Evolutionary conservation across 2,797 vertebrate genomes (phyloP), one percentile per base, ranked within the genome.

Genomic region (Eupleurogrammus muticus): DNA sequence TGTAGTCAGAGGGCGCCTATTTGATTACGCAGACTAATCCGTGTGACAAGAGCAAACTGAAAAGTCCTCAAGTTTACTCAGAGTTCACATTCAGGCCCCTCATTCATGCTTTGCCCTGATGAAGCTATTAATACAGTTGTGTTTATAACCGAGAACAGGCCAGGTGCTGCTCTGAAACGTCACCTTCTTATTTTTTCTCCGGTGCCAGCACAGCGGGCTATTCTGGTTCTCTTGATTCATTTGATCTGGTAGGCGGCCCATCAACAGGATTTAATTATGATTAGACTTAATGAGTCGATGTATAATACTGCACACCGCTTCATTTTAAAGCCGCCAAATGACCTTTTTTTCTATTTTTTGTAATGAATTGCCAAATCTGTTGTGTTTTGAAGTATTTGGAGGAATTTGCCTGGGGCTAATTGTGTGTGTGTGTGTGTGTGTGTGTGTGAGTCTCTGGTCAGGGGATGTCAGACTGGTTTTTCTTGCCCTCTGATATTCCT

Each of bases 391-490:
- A 20, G 49, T 36, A n/a, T 20, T 20, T 17, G 20, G 36, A 75
- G 57, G 77, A 79, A 75, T 81, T 67, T 58, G 71, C 36, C 58
- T 19, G 4, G 38, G 35, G 35, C 35, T 36, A 36, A 36, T 36
- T 46, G 42, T 59, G 50, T 52, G 51, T 62, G 60, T 40, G 40
- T 55, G 32, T 60, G 65, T 28, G 38, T 47, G 38, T 48, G 53
- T n/a, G 38, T 36, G 49, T 35, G 24, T 59, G 60, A 49, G 20
- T 53, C 9, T 64, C 28, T 66, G n/a, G 50, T 71, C 3, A 62
- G 70, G 7, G 17, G 69, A 52, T 51, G 82, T 71, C 23, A 19
- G 52, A 88, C 91, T 73, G 84, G 83, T 90, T 92, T 87, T 87
- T 90, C 86, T 79, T 62, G 85, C 52, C 58, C 24, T 64, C 10